A percentile compares a stretch with the other conserved stretches of the same genome.
Conservation (phyloP, 2,797 vertebrate species). For the Sebastes hubbsi region DNA sequence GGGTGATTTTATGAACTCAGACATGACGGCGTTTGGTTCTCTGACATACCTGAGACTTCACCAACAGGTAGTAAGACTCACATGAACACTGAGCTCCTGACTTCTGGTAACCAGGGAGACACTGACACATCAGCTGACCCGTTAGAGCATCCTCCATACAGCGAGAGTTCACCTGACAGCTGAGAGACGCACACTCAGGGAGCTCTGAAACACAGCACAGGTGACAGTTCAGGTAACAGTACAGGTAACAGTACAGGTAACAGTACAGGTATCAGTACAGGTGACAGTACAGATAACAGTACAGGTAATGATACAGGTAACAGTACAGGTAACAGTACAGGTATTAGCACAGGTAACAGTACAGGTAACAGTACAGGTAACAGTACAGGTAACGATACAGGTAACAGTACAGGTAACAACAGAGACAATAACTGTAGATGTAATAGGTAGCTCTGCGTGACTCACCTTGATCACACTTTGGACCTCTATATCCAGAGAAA, state of each 20-base stretch:
- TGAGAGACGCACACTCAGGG: conserved; percentile 81
- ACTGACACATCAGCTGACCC: conserved; percentile 83
- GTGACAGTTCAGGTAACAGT: not conserved
- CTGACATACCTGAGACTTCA: too few relatives aligned
- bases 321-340: not conserved
- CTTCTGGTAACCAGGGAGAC: conserved; percentile 81
- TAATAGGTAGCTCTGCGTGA: not conserved
- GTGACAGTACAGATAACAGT: not conserved
- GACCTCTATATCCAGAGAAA: conserved; percentile 88
- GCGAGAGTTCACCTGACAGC: conserved; percentile 82
- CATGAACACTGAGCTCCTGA: conserved; percentile 80
- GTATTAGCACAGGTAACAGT: not conserved
- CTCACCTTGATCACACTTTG: conserved; percentile 88
- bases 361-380: not conserved
- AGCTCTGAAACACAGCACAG: conserved; percentile 77
- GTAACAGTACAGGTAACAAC: not conserved
- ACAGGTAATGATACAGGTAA: not conserved
- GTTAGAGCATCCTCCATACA: conserved; percentile 81
- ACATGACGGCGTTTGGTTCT: too few relatives aligned
- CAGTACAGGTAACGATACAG: not conserved
- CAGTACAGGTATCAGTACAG: not conserved
- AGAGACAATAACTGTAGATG: not conserved
- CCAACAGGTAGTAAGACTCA: conserved; percentile 73
- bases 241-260: not conserved
- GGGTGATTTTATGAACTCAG: too few relatives aligned